Conservation (phyloP, 2,113 vertebrate species). For the Corydoras maculifer region DNA sequence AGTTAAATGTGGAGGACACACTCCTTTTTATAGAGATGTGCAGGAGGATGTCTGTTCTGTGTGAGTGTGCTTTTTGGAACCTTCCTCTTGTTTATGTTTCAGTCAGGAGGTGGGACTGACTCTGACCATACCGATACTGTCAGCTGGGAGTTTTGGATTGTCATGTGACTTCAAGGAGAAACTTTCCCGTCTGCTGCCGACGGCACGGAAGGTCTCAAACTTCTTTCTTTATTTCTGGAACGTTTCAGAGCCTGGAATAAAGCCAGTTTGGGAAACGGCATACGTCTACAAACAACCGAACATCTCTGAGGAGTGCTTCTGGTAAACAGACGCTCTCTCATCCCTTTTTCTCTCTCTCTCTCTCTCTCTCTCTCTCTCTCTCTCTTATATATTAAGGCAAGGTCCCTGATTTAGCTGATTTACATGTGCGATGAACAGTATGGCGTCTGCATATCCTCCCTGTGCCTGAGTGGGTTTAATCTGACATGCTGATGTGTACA, state of each 20-base stretch:
- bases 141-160: conserved; percentile 90
- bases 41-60: background rate
- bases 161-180: conserved; percentile 86
- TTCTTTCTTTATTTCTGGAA: conserved; percentile 75
- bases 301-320: conserved; percentile 78
- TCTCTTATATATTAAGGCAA: no score
- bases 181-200: conserved; percentile 82
- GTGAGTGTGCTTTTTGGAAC: background rate
- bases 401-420: no score
- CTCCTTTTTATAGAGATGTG: no score
- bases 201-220: conserved; percentile 79
- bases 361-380: background rate
- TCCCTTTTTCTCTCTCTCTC: background rate
- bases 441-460: no score
- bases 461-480: no score
- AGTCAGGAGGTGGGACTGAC: conserved; percentile 71
- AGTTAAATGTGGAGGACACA: no score
- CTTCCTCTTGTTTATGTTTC: conserved; percentile 30
- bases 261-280: conserved; percentile 65
- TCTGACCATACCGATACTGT: conserved; percentile 83
- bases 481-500: no score
- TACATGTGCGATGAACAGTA: no score
- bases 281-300: conserved; percentile 78
- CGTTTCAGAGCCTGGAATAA: conserved; percentile 46
- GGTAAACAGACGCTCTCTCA: conserved; percentile 57